phyloP scores from a whole-genome alignment of 2,113 vertebrate species.

The Urocitellus parryii region DNA sequence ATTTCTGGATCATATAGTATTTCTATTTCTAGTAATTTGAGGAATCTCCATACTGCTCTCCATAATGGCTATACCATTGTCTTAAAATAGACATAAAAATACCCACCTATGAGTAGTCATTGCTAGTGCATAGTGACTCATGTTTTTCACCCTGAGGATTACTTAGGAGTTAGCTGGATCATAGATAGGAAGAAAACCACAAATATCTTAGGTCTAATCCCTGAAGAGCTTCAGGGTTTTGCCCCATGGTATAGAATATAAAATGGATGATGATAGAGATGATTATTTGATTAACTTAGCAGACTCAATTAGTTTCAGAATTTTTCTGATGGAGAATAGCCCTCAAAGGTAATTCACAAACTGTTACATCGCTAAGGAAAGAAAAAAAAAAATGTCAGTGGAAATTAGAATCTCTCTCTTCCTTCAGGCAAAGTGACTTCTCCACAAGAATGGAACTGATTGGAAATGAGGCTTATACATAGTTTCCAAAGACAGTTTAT shows the following conservation, averaged over 20 bases:
- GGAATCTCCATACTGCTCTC: not conserved
- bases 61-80: not conserved
- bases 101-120: not conserved
- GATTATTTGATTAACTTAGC: not conserved
- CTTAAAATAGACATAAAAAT: slow-evolving; percentile 1
- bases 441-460: not conserved
- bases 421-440: slow-evolving; percentile 14
- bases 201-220: not conserved
- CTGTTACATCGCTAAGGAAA: not conserved
- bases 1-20: not conserved
- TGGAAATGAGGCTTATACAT: slow-evolving; percentile 11
- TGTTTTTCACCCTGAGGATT: not conserved
- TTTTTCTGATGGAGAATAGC: not conserved
- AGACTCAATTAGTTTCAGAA: not conserved
- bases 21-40: not conserved
- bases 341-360: not conserved
- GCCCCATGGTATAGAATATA: not conserved
- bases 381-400: not conserved
- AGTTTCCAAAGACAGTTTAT: slow-evolving; percentile 64
- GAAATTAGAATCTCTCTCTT: not conserved
- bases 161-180: not conserved
- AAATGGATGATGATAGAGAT: not conserved
- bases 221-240: not conserved
- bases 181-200: not conserved
- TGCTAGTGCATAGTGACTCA: not conserved